Percentiles rank a stretch among this genome's conserved stretches.
Conservation (phyloP, 2,888 invertebrate genomes). For the Drosophila paranaensis region DNA sequence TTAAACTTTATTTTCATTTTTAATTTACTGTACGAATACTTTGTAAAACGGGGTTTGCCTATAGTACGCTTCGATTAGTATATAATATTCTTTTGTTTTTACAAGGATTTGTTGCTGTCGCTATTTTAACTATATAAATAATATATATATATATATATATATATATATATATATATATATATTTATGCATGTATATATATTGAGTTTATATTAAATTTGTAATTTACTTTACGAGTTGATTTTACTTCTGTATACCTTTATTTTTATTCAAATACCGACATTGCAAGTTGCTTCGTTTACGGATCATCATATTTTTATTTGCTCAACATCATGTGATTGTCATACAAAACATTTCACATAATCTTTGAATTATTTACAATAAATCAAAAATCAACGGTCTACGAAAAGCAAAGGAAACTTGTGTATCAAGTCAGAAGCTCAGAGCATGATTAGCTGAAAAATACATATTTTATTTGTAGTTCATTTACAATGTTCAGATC, state of each 20-base stretch:
- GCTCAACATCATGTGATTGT: slow-evolving; percentile 85
- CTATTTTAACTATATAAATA: slow-evolving; percentile 53
- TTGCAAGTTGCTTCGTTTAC: slow-evolving; percentile 60
- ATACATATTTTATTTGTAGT: slow-evolving; percentile 45
- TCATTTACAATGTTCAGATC: slow-evolving; percentile 51
- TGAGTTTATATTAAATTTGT: slow-evolving; percentile 46
- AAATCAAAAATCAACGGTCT: slow-evolving; percentile 50
- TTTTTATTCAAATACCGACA: slow-evolving; percentile 53
- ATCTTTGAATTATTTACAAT: slow-evolving; percentile 84
- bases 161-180: slow-evolving; percentile 15
- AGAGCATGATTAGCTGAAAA: slow-evolving; percentile 73
- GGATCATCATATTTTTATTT: slow-evolving; percentile 56
- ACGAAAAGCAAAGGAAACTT: slow-evolving; percentile 67
- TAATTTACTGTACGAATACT: slow-evolving; percentile 63
- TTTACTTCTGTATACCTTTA: slow-evolving; percentile 38
- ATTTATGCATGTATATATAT: slow-evolving; percentile 13
- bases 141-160: slow-evolving; percentile 29
- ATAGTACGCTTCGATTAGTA: slow-evolving; percentile 35
- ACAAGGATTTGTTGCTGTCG: slow-evolving; percentile 43
- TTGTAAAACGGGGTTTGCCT: slow-evolving; percentile 60
- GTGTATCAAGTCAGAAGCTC: slow-evolving; percentile 74
- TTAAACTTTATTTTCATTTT: slow-evolving; percentile 40
- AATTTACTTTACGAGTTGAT: slow-evolving; percentile 29
- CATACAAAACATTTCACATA: slow-evolving; percentile 86
- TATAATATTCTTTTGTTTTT: slow-evolving; percentile 34